phyloP scores from a whole-genome alignment of 2,113 vertebrate genomes.

The Toxotes chatareus region DNA sequence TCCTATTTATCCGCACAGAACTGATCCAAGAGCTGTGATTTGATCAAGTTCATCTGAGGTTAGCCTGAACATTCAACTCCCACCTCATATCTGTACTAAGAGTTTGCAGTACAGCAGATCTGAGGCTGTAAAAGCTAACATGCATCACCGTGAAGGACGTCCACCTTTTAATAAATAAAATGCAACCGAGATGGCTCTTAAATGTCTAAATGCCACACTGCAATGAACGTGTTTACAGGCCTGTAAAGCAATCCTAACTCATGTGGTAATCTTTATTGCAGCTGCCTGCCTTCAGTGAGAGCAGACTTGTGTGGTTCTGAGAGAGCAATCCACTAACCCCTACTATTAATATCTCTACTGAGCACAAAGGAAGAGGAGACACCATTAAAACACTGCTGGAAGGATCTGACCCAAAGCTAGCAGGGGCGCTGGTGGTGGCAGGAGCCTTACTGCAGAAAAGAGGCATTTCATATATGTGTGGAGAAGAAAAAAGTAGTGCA shows the following conservation, averaged over 20 bases:
- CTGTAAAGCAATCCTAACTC: slow-evolving; percentile 45
- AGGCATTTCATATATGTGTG: slow-evolving; percentile 7
- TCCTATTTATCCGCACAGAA: neutral
- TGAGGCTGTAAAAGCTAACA: slow-evolving; percentile 31
- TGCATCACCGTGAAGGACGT: slow-evolving; percentile 43
- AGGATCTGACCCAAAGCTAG: slow-evolving; percentile 61
- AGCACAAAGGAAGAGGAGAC: slow-evolving; percentile 40
- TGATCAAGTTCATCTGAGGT: neutral
- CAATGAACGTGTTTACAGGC: slow-evolving; percentile 48
- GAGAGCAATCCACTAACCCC: slow-evolving; percentile 33
- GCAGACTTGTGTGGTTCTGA: slow-evolving; percentile 17
- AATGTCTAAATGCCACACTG: slow-evolving; percentile 46
- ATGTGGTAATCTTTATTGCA: slow-evolving; percentile 46
- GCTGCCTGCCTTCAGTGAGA: slow-evolving; percentile 13
- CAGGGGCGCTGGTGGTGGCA: slow-evolving; percentile 21
- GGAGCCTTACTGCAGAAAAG: slow-evolving; percentile 11
- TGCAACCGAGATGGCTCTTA: slow-evolving; percentile 47
- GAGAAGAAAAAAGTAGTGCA: neutral
- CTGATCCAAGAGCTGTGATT: neutral
- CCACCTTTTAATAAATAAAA: slow-evolving; percentile 52
- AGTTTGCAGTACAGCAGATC: neutral
- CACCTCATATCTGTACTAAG: neutral
- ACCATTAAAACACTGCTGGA: slow-evolving; percentile 57
- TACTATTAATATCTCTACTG: slow-evolving; percentile 45
- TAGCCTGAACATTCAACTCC: neutral